These are phyloP conservation scores for Ophioninae sp. DNA, from an alignment of 2,888 invertebrate genomes.

Conservation along the genomic window DNA sequence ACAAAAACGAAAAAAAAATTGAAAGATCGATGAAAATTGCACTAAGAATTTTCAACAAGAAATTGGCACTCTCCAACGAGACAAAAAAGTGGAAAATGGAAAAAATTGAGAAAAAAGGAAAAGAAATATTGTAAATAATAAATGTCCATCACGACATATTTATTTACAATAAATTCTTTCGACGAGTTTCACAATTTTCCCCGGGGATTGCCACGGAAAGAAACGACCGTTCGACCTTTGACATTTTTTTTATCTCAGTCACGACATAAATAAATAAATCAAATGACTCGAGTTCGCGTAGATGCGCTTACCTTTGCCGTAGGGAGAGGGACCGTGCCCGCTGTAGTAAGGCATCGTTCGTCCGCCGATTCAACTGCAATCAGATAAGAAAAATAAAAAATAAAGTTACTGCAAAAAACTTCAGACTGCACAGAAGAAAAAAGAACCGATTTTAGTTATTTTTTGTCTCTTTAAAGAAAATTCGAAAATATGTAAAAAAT, in stretches of 20 bases:
- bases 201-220: not conserved
- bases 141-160: not conserved
- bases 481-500: no score
- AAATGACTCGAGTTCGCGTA: not conserved
- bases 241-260: not conserved
- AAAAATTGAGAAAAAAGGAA: not conserved
- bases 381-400: slow-evolving; percentile 39
- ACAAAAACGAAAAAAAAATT: no score
- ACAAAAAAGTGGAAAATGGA: no score
- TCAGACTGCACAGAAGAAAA: no score
- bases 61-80: no score
- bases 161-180: not conserved
- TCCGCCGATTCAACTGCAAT: slow-evolving; percentile 69
- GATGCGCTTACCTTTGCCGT: slow-evolving; percentile 74
- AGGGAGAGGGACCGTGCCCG: slow-evolving; percentile 75
- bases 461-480: no score
- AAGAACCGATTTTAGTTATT: no score
- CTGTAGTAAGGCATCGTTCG: slow-evolving; percentile 77
- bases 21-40: no score
- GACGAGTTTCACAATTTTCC: not conserved
- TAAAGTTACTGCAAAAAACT: no score
- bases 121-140: not conserved
- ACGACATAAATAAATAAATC: slow-evolving; percentile 2
- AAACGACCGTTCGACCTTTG: not conserved
- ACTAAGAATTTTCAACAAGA: no score